These are phyloP conservation scores for Siniperca chuatsi DNA, from an alignment of 2,113 vertebrate genomes.

Conservation along the genomic window DNA sequence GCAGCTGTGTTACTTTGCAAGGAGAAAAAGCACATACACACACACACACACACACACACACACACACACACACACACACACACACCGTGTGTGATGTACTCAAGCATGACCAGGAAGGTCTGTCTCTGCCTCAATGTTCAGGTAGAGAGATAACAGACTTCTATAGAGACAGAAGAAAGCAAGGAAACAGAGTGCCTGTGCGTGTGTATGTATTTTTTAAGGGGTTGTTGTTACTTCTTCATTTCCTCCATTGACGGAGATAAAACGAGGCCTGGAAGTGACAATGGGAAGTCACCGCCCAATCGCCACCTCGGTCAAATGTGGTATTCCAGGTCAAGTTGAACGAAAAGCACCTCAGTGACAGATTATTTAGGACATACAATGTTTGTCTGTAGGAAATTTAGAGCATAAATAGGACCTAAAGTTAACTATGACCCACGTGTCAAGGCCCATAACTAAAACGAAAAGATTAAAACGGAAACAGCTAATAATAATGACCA, in stretches of 20 bases:
- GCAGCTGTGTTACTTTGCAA: conserved; percentile 42
- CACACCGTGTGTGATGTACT: background rate
- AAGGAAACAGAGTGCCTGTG: background rate
- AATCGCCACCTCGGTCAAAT: conserved; percentile 35
- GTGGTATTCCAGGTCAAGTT: conserved; percentile 49
- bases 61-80: conserved; percentile 27
- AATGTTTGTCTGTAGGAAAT: conserved; percentile 9
- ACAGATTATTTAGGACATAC: conserved; percentile 2
- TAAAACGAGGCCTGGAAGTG: conserved; percentile 23
- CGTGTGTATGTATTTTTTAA: conserved; percentile 14
- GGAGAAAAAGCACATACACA: conserved; percentile 13
- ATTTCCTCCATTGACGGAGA: conserved; percentile 45
- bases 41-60: conserved; percentile 20
- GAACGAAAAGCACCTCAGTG: background rate
- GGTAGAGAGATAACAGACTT: conserved; percentile 25
- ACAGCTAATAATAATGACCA: background rate
- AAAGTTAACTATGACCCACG: background rate
- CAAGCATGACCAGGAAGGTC: conserved; percentile 33
- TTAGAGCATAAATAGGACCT: background rate
- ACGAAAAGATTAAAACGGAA: background rate
- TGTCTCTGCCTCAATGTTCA: conserved; percentile 31
- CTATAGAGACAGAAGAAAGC: background rate
- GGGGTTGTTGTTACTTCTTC: conserved; percentile 15
- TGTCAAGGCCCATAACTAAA: background rate
- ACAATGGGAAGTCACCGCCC: conserved; percentile 39